Evolutionary conservation across 2,888 invertebrate species (phyloP), one percentile per base, ranked within the genome.

Genomic region (Bibio marci): DNA sequence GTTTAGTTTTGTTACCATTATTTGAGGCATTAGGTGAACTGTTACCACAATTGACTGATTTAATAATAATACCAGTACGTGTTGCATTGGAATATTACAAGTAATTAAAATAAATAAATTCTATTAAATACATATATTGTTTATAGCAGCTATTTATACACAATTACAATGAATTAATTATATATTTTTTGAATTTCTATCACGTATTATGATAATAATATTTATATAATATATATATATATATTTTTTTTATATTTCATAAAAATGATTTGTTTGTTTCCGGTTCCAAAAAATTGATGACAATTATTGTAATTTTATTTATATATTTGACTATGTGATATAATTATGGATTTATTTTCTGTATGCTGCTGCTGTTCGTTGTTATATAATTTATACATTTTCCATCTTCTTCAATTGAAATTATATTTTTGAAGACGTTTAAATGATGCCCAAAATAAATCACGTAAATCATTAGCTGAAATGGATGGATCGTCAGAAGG

Each of bases 21-120:
- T 83, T 83, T 56, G 81, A 83, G 58, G 74, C 79, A 7, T 67
- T 85, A 14, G 80, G 80, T 12, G 76, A 77, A 47, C 66, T 81
- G 35, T 70, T 82, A 45, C 73, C 77, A 2, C 78, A 80, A 55
- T 64, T 82, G 43, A 74, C 77, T 64, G 82, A 62, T 41, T 52
- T 62, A 39, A 62, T 62, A 42, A 61, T 62, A 44, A 55, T 58
- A 44, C 62, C 62, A 37, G 62, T 62, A 46, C 56, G 62, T 39
- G 52, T 59, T 33, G 62, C 62, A 37, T 53, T 62, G 43, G 62
- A 62, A 48, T 62, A 60, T 47, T 62, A 62, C 47, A 61, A 56
- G 62, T 62, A 47, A 49, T 48, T 44, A 1, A 10, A 27, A 40
- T 15, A 6, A 30, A 31, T 15, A 3, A 25, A 12, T 18, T 5